Percentiles rank a stretch among this genome's conserved stretches.
These are phyloP conservation scores for Caenorhabditis inopinata DNA, from an alignment of 1,140 invertebrate species.

Conservation along the genomic window DNA sequence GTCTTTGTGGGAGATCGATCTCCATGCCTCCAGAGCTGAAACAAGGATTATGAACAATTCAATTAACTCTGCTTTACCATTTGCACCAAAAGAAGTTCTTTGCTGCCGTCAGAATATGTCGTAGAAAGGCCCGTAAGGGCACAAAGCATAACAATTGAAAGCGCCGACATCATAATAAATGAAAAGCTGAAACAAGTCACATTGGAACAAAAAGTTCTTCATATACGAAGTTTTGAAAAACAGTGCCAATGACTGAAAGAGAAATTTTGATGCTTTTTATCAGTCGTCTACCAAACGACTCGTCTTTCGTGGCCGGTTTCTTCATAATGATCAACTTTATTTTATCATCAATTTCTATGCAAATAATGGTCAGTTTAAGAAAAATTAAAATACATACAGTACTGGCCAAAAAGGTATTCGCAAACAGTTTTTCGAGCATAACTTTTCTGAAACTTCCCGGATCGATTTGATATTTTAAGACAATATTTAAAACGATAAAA, in stretches of 20 bases:
- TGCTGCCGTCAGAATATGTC: not conserved
- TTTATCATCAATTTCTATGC: not conserved
- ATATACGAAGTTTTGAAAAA: no score
- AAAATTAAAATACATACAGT: no score
- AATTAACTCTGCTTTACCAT: not conserved
- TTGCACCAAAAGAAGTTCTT: conserved; percentile 37
- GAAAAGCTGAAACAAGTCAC: not conserved
- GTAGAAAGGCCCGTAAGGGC: not conserved
- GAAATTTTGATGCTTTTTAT: no score
- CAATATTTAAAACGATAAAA: no score
- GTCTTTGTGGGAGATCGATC: conserved; percentile 50
- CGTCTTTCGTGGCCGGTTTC: not conserved
- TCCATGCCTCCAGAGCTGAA: conserved; percentile 48
- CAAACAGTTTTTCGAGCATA: no score
- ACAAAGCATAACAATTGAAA: not conserved
- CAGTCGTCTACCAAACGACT: not conserved
- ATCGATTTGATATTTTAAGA: no score
- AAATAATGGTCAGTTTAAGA: no score
- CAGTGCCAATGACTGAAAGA: no score
- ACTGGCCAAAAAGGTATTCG: not conserved
- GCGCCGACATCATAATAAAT: not conserved
- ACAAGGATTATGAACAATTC: not conserved
- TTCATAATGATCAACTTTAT: not conserved
- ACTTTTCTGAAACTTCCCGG: no score
- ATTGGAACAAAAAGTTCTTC: no score